Evolutionary conservation across 2,888 invertebrate genomes (phyloP), one percentile per base, ranked within the genome.

Genomic region (Dryomyza anilis): DNA sequence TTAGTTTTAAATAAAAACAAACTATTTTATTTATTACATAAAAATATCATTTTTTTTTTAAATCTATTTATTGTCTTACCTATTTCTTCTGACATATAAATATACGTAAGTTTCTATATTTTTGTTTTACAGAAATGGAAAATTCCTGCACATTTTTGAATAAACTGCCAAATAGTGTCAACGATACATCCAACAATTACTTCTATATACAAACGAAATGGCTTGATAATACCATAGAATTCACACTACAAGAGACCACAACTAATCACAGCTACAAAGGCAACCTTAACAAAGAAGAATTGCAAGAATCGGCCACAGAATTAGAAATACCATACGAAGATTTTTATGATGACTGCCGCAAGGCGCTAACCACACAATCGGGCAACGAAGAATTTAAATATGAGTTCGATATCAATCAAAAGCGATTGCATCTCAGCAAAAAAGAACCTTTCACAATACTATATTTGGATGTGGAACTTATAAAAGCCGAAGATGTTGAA

Each of bases 301-400:
- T 80, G 0, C 67, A 64, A 14, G 66, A 45, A 52, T 72, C 73
- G 1, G 77, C 80, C 0, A 72, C 67, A 2, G 80, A 79, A 6
- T 67, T 80, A 21, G 75, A 74, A 16, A 75, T 73, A 45, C 65
- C 73, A 0, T 76, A 68, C 19, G 65, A 73, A 1, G 66, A 68
- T 1, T 77, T 81, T 39, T 68, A 66, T n/a, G 61, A 56, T 0
- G 79, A 81, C 36, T 76, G 74, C 30, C 74, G 74, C 43, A 56
- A 36, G 0, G 78, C 78, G 0, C 50, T 80, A 1, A 73, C 74
- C 6, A 72, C 71, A 0, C 69, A 77, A 33, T 72, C 73, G 56
- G 79, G 76, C 0, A 5, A 70, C 1, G 45, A 63, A 0, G 67
- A 71, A 3, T 80, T 76, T 10, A 74, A 75, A 46, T 81, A 80